These are phyloP conservation scores for Idaea aversata DNA, from an alignment of 2,888 invertebrate species.

Conservation along the genomic window DNA sequence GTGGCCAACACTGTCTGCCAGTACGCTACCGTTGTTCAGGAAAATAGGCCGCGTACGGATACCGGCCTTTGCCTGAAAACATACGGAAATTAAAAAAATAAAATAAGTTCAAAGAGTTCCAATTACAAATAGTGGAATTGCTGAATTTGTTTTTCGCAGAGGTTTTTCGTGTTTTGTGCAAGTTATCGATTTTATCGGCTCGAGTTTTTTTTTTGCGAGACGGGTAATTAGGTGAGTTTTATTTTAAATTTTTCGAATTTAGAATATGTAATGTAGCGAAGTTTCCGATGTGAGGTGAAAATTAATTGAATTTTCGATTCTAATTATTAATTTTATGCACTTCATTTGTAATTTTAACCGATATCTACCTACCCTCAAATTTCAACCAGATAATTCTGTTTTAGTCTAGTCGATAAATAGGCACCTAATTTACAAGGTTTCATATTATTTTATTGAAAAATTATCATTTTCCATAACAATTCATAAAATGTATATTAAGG, in stretches of 20 bases:
- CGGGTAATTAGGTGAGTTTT: not conserved
- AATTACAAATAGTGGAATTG: constrained; percentile 27
- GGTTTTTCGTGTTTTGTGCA: constrained; percentile 14
- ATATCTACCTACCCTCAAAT: not conserved
- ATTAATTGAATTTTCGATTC: not conserved
- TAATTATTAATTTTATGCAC: not conserved
- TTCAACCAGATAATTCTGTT: not conserved
- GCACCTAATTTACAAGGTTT: too few relatives aligned
- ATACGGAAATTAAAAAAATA: constrained; percentile 43
- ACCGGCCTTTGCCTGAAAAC: constrained; percentile 47
- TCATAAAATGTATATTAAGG: too few relatives aligned
- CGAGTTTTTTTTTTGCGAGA: constrained; percentile 16
- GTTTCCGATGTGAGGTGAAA: not conserved
- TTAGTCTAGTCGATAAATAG: too few relatives aligned
- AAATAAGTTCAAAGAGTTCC: constrained; percentile 31
- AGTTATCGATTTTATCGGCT: constrained; percentile 23
- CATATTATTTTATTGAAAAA: too few relatives aligned
- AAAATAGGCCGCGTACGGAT: constrained; percentile 58
- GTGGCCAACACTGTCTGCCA: constrained; percentile 42
- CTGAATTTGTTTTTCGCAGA: not conserved
- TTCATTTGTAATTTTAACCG: not conserved
- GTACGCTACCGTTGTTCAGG: constrained; percentile 55
- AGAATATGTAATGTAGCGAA: too few relatives aligned
- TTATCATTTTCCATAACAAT: too few relatives aligned
- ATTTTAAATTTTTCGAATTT: too few relatives aligned